Evolutionary conservation across 2,113 vertebrate genomes (phyloP).

Genomic region (Petromus typicus): DNA sequence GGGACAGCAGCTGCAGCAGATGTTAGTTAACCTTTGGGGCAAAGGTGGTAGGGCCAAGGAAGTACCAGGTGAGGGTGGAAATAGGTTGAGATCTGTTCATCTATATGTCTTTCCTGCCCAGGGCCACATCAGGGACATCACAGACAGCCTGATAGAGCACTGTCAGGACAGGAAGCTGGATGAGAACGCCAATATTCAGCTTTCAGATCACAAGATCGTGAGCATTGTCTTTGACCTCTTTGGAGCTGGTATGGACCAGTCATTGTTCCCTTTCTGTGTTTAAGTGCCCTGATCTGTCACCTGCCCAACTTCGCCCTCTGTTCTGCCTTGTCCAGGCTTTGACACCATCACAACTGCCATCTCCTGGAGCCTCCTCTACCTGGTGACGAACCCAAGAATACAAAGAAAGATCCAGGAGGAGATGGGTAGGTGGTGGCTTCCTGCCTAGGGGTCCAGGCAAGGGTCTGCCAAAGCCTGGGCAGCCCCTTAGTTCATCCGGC

Average conservation of each 20-base stretch:
- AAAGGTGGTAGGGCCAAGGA: not conserved
- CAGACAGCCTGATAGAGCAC: constrained; percentile 94
- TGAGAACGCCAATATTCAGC: constrained; percentile 86
- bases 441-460: not conserved
- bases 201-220: constrained; percentile 91
- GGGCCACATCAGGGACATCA: constrained; percentile 95
- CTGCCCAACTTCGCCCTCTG: not conserved
- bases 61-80: not conserved
- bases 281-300: not conserved
- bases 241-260: constrained; percentile 92
- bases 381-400: constrained; percentile 89
- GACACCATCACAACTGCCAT: constrained; percentile 93
- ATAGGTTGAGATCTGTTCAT: not conserved
- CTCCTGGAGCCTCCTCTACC: constrained; percentile 94
- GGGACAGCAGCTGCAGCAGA: not conserved
- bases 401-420: constrained; percentile 93
- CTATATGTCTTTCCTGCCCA: constrained; percentile 75
- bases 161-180: constrained; percentile 91
- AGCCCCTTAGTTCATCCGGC: not conserved
- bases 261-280: not conserved
- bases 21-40: not conserved
- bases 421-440: constrained; percentile 86
- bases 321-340: constrained; percentile 88
- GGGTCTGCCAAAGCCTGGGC: not conserved
- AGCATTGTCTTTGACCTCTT: constrained; percentile 93